Evolutionary conservation across 2,797 vertebrate genomes (phyloP).

Genomic region (Alectoris magna): DNA sequence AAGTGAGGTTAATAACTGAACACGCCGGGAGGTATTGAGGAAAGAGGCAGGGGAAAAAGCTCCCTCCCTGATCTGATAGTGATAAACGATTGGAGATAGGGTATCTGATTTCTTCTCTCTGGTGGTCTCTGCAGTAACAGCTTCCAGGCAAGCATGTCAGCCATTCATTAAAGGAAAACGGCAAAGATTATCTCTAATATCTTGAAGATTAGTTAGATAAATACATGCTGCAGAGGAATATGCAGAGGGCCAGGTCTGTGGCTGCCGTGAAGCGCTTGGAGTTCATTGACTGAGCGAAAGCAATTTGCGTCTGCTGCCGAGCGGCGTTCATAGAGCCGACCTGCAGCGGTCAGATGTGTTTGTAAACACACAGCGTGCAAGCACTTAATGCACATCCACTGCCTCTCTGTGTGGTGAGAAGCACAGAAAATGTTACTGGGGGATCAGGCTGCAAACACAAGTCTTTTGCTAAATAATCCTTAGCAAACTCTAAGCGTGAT

Average conservation of each 20-base stretch:
- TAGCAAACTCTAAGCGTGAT: not conserved
- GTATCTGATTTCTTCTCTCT: conserved; percentile 63
- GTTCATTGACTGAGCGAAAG: not conserved
- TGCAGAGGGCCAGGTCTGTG: not conserved
- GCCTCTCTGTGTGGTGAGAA: not conserved
- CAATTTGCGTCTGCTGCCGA: not conserved
- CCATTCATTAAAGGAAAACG: conserved; percentile 24
- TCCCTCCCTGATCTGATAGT: conserved; percentile 55
- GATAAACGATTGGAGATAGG: conserved; percentile 68
- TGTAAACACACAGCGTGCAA: conserved; percentile 18
- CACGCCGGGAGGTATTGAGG: conserved; percentile 36
- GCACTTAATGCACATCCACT: not conserved
- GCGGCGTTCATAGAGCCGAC: not conserved
- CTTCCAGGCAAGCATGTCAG: conserved; percentile 32
- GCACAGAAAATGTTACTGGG: not conserved
- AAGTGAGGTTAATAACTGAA: conserved; percentile 76
- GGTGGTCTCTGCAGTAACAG: conserved; percentile 41
- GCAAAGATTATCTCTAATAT: conserved; percentile 54
- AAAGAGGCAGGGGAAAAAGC: conserved; percentile 43
- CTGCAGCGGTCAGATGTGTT: not conserved
- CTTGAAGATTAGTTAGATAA: conserved; percentile 54
- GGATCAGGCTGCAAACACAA: not conserved
- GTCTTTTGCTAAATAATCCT: not conserved
- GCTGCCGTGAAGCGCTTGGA: not conserved
- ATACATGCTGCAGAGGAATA: not conserved